phyloP scores from a whole-genome alignment of 2,797 vertebrate species.

The Vireo griseus region DNA sequence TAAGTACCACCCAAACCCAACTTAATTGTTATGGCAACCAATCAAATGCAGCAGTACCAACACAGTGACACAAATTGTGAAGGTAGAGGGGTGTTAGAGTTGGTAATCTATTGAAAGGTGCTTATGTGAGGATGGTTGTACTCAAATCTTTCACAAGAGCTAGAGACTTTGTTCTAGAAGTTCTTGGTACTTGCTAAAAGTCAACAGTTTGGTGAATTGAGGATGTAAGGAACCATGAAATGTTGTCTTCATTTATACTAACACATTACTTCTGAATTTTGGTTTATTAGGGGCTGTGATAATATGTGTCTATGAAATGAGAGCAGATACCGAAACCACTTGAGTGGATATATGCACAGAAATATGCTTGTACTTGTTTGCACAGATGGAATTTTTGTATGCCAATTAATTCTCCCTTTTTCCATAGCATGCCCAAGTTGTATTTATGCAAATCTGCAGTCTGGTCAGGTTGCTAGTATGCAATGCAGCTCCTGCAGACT shows the following conservation, averaged over 20 bases:
- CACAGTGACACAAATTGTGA: background rate
- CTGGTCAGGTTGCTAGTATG: constrained; percentile 3
- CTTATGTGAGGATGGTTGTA: background rate
- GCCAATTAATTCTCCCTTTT: constrained; percentile 21
- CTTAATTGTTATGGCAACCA: background rate
- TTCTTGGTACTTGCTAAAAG: background rate
- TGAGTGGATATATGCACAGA: background rate
- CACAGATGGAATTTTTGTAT: constrained; percentile 33
- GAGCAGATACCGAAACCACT: background rate
- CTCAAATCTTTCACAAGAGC: background rate
- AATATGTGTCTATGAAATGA: background rate
- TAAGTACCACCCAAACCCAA: background rate
- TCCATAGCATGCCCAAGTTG: background rate
- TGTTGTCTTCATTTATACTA: background rate
- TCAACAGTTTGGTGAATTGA: background rate
- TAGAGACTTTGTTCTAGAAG: background rate
- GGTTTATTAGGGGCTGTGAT: background rate
- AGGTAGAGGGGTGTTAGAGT: background rate
- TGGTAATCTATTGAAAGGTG: background rate
- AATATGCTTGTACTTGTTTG: background rate
- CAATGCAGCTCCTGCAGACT: background rate
- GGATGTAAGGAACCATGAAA: background rate
- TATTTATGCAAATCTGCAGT: constrained; percentile 40
- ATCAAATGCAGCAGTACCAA: background rate
- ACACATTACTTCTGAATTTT: background rate